Evolutionary conservation across 2,888 invertebrate genomes (phyloP).

Genomic region (Drosophila falleni): DNA sequence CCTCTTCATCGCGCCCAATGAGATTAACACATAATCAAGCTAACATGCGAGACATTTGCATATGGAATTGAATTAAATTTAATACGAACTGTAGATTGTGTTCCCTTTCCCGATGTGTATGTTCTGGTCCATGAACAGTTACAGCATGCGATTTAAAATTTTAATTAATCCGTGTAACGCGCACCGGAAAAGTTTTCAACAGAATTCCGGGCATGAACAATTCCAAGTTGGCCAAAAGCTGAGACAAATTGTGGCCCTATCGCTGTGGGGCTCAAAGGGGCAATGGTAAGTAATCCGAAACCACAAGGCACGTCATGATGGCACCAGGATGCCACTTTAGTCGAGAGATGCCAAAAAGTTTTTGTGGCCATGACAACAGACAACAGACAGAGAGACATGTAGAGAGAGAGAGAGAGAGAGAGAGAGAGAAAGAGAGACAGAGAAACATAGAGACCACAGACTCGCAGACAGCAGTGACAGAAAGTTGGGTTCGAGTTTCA

Average conservation of each 20-base stretch:
- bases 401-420: neutral
- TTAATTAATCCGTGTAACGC: slow-evolving; percentile 70
- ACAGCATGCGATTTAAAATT: slow-evolving; percentile 52
- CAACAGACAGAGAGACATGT: slow-evolving; percentile 10
- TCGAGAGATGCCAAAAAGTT: slow-evolving; percentile 58
- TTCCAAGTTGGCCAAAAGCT: slow-evolving; percentile 31
- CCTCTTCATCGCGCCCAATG: slow-evolving; percentile 29
- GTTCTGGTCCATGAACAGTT: slow-evolving; percentile 53
- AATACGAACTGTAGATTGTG: slow-evolving; percentile 36
- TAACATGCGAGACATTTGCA: slow-evolving; percentile 76
- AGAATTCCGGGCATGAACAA: slow-evolving; percentile 42
- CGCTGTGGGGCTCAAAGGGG: slow-evolving; percentile 48
- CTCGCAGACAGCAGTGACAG: slow-evolving; percentile 59
- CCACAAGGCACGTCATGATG: slow-evolving; percentile 58
- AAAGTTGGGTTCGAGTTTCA: slow-evolving; percentile 66
- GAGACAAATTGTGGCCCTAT: slow-evolving; percentile 31
- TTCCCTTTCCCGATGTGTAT: slow-evolving; percentile 1
- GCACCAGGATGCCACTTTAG: slow-evolving; percentile 32
- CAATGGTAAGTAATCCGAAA: slow-evolving; percentile 68
- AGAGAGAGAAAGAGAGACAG: slow-evolving; percentile 2
- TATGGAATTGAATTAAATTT: slow-evolving; percentile 76
- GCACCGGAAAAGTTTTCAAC: slow-evolving; percentile 54
- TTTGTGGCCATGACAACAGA: slow-evolving; percentile 28
- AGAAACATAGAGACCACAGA: slow-evolving; percentile 29
- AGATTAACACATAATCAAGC: slow-evolving; percentile 82